These are phyloP conservation scores for Aphrophora alni DNA, from an alignment of 2,888 invertebrate species.

Conservation along the genomic window DNA sequence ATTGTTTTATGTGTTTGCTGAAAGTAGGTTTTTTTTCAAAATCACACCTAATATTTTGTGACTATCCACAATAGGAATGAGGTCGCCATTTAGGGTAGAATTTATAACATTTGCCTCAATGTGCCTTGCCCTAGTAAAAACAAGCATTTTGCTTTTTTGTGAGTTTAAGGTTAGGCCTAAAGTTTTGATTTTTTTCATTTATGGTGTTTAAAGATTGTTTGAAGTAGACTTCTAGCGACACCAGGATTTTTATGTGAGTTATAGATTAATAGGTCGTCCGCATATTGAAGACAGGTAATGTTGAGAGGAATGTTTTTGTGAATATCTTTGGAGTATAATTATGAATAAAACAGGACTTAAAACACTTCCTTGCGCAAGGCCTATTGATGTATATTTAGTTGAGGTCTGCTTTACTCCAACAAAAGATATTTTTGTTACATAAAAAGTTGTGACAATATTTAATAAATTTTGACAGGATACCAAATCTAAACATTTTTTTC, in stretches of 20 bases:
- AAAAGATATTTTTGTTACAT: neutral
- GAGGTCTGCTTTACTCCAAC: neutral
- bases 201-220: neutral
- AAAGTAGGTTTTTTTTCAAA: neutral
- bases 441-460: neutral
- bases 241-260: neutral
- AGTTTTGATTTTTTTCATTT: neutral
- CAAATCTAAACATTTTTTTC: slow-evolving; percentile 10
- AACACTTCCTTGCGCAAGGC: slow-evolving; percentile 3
- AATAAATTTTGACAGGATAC: neutral
- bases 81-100: neutral
- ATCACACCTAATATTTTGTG: neutral
- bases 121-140: neutral
- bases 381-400: neutral
- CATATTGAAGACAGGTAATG: slow-evolving; percentile 3
- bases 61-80: neutral
- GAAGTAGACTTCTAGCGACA: neutral
- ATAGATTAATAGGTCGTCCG: slow-evolving; percentile 7
- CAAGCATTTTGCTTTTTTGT: neutral
- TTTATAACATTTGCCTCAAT: neutral
- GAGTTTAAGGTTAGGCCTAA: neutral
- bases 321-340: neutral
- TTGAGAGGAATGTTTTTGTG: neutral
- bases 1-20: neutral
- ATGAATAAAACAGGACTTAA: slow-evolving; percentile 1